Evolutionary conservation across 2,888 invertebrate genomes (phyloP), one percentile per base, ranked within the genome.

Genomic region (Phengaris alcon): DNA sequence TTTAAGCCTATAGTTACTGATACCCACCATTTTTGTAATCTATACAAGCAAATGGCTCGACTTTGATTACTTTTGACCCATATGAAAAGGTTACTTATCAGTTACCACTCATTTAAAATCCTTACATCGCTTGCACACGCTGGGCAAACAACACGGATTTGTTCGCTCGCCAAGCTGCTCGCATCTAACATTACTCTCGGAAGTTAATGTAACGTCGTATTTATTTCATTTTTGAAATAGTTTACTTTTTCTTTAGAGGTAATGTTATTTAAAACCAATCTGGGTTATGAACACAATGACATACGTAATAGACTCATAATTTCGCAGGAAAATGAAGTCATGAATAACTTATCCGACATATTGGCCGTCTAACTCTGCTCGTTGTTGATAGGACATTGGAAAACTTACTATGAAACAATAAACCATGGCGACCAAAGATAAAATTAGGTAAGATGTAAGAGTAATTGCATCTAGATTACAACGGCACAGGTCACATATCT

Each of bases 281-380:
- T 64, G 6, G 35, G 10, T 13, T 59, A 35, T 35, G 35, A 64
- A 35, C 64, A 12, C 64, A 64, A 44, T 13, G 12, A 48, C 48
- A 7, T 7, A 48, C 59, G 1, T 59, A 59, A 59, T 59, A 59
- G 64, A 12, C 4, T 35, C 12, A 64, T 12, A 44, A 64, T 64
- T 64, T 12, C 52, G 52, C 64, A 7, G 6, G 35, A 22, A 44
- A 64, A 64, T 64, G 35, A 44, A 35, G 64, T 64, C 35, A 64
- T 64, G 64, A 64, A 64, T 64, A 64, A 64, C 44, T 64, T 64
- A 44, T 12, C 35, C 15, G 35, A 35, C 64, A 64, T 64, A 64
- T 64, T 64, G 64, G 35, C 64, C 12, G 13, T 12, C 64, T 44
- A 22, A 22, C 35, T 35, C 35, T 35, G 35, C 22, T 64, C 1